phyloP scores from a whole-genome alignment of 1,140 invertebrate genomes.

The Aradophagus sp. region DNA sequence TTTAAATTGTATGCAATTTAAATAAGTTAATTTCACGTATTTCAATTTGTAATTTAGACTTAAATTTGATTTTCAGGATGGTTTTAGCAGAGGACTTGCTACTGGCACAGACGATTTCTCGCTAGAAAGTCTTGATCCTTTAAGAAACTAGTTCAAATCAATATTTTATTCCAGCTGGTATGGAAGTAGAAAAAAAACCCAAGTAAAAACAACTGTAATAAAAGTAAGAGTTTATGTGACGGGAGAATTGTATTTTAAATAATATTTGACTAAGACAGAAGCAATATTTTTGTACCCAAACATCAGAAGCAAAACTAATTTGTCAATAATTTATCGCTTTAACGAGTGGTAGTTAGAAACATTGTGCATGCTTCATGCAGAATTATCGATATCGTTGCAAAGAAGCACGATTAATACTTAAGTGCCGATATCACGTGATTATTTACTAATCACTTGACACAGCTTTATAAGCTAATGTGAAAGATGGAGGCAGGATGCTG shows the following conservation, averaged over 20 bases:
- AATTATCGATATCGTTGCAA: slow-evolving; percentile 38
- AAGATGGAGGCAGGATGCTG: too few relatives aligned
- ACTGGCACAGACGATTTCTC: slow-evolving; percentile 90
- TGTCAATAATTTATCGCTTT: slow-evolving; percentile 19
- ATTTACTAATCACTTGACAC: slow-evolving; percentile 15
- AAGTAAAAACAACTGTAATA: neutral
- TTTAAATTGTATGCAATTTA: too few relatives aligned
- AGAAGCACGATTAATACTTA: slow-evolving; percentile 40
- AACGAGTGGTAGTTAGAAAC: too few relatives aligned
- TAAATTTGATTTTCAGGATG: slow-evolving; percentile 81
- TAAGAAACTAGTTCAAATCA: slow-evolving; percentile 74
- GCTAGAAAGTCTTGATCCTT: slow-evolving; percentile 88
- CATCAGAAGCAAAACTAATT: slow-evolving; percentile 17
- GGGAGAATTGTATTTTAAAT: slow-evolving; percentile 17
- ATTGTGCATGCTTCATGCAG: slow-evolving; percentile 15
- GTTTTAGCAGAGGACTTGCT: slow-evolving; percentile 86
- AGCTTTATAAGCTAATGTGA: slow-evolving; percentile 17
- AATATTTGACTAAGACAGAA: slow-evolving; percentile 19
- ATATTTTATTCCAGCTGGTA: slow-evolving; percentile 43
- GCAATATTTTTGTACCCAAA: slow-evolving; percentile 38
- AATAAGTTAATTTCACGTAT: too few relatives aligned
- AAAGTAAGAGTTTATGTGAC: slow-evolving; percentile 11
- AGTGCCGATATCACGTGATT: slow-evolving; percentile 31
- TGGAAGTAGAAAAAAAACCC: slow-evolving; percentile 22
- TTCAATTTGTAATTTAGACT: too few relatives aligned